These are phyloP conservation scores for Cryptops parisi DNA, from an alignment of 2,888 invertebrate genomes.

Conservation along the genomic window DNA sequence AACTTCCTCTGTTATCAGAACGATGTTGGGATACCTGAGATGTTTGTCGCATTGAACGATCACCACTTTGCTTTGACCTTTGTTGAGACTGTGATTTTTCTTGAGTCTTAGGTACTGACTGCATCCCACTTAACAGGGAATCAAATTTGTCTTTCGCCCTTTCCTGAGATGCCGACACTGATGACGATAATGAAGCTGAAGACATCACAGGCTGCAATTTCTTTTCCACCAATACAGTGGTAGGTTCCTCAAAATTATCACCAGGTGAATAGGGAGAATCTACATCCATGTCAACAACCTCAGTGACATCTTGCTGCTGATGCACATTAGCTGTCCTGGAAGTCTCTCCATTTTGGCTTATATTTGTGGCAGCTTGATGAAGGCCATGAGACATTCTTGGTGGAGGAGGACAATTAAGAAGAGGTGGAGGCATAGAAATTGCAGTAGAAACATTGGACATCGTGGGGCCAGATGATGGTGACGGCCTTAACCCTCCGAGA, in stretches of 20 bases:
- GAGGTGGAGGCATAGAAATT: constrained; percentile 4
- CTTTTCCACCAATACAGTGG: neutral
- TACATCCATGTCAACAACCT: constrained; percentile 48
- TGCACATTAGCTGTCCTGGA: neutral
- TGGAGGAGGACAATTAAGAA: constrained; percentile 10
- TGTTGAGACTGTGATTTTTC: neutral
- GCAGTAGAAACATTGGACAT: neutral
- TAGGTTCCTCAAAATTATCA: constrained; percentile 3
- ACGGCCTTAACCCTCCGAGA: constrained; percentile 7
- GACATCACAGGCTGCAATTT: too few relatives aligned
- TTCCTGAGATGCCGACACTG: neutral
- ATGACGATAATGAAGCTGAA: neutral
- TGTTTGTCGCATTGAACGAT: neutral
- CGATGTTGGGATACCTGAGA: neutral
- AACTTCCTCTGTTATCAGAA: neutral
- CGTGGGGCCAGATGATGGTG: neutral
- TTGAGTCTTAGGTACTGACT: neutral
- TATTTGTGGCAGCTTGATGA: neutral
- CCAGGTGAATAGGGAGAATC: constrained; percentile 55
- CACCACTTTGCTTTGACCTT: neutral
- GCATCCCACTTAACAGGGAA: constrained; percentile 5
- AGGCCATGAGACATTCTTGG: neutral
- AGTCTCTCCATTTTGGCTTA: constrained; percentile 14
- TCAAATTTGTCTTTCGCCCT: constrained; percentile 15
- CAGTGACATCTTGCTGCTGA: constrained; percentile 29